Evolutionary conservation across 2,888 invertebrate species (phyloP).

Genomic region (Tuberolachnus salignus): DNA sequence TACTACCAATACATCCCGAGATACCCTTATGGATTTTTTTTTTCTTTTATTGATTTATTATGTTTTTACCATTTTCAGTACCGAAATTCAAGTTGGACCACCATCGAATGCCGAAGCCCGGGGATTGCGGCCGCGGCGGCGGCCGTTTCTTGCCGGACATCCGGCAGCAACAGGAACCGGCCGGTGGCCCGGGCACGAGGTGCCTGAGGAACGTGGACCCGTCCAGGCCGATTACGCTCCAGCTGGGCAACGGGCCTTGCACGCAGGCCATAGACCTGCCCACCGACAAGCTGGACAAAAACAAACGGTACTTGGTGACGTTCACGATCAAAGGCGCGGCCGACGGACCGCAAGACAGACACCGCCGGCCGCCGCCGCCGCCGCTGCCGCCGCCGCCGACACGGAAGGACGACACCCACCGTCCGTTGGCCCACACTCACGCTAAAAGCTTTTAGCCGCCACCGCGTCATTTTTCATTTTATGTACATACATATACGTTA

Average conservation of each 20-base stretch:
- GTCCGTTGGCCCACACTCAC: slow-evolving; percentile 39
- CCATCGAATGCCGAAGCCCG: slow-evolving; percentile 77
- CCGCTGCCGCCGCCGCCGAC: background rate
- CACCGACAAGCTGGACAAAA: slow-evolving; percentile 83
- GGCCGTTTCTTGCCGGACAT: slow-evolving; percentile 74
- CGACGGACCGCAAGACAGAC: slow-evolving; percentile 34
- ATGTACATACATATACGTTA: too few relatives aligned
- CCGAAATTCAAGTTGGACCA: slow-evolving; percentile 73
- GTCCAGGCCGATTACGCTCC: slow-evolving; percentile 66
- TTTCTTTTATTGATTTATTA: too few relatives aligned
- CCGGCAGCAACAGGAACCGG: slow-evolving; percentile 61
- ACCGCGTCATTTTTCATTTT: background rate
- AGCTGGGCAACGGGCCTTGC: slow-evolving; percentile 82
- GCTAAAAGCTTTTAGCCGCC: slow-evolving; percentile 44
- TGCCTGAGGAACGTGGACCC: slow-evolving; percentile 61
- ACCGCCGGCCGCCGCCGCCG: background rate
- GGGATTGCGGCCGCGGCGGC: slow-evolving; percentile 64
- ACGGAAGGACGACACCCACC: background rate
- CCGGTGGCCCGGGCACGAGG: slow-evolving; percentile 59
- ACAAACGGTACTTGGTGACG: slow-evolving; percentile 89
- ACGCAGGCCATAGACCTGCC: slow-evolving; percentile 87
- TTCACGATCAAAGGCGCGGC: slow-evolving; percentile 80
- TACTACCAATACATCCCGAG: background rate
- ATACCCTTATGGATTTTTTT: background rate
- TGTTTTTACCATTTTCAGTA: too few relatives aligned